These are phyloP conservation scores for Phanerotoma sp. DNA, from an alignment of 2,888 invertebrate species.

Conservation along the genomic window DNA sequence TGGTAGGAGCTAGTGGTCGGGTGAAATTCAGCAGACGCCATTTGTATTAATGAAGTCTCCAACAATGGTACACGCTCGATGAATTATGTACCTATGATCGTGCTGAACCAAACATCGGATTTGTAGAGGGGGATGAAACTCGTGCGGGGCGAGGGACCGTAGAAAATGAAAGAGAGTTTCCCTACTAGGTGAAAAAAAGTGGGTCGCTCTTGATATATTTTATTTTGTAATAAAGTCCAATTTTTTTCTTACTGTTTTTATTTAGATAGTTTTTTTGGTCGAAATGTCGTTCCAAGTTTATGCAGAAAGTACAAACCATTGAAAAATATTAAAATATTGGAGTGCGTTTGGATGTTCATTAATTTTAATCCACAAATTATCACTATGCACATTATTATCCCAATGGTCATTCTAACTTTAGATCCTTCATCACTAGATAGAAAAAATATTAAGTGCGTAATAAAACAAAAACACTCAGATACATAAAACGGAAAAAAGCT, in stretches of 20 bases:
- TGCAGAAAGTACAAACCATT: too few species aligned
- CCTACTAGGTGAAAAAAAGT: slow-evolving; percentile 13
- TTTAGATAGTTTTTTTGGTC: neutral
- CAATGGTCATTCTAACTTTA: too few species aligned
- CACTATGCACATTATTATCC: too few species aligned
- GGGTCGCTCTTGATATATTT: slow-evolving; percentile 2
- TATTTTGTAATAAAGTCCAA: slow-evolving; percentile 1
- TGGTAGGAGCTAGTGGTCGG: slow-evolving; percentile 35
- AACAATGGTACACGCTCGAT: slow-evolving; percentile 56
- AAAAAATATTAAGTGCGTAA: too few species aligned
- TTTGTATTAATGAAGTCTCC: slow-evolving; percentile 58
- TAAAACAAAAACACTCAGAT: too few species aligned
- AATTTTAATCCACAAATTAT: too few species aligned
- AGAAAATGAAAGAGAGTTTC: slow-evolving; percentile 20
- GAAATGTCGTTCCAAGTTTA: too few species aligned
- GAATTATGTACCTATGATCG: slow-evolving; percentile 58
- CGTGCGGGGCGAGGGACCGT: neutral
- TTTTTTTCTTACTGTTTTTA: slow-evolving; percentile 2
- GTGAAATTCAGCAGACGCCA: slow-evolving; percentile 57
- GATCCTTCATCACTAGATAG: too few species aligned
- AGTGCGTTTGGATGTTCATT: too few species aligned
- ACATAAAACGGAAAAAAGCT: too few species aligned
- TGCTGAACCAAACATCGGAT: slow-evolving; percentile 42
- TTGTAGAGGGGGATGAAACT: slow-evolving; percentile 10
- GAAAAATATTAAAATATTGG: too few species aligned